Percentiles rank a stretch among this genome's conserved stretches.
Conservation (phyloP, 2,113 vertebrate genomes). For the Podarcis muralis region DNA sequence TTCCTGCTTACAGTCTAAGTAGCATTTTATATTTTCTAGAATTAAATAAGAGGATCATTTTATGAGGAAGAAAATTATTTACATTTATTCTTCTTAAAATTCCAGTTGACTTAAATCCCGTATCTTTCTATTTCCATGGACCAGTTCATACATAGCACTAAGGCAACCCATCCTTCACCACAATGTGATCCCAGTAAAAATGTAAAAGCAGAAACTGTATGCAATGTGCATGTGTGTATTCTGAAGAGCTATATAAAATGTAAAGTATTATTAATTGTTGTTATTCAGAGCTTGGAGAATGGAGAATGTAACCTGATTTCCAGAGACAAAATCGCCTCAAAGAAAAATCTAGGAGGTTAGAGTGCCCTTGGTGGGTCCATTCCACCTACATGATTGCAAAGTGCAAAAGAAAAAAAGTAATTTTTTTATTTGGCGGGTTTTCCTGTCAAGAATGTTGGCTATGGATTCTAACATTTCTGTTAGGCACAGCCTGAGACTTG, state of each 20-base stretch:
- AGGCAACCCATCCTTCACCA: neutral
- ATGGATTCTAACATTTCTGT: conserved; percentile 28
- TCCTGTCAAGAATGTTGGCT: neutral
- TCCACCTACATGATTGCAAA: neutral
- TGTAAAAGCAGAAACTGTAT: too few relatives aligned
- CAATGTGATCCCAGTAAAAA: too few relatives aligned
- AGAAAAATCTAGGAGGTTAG: neutral
- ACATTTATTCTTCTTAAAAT: too few relatives aligned
- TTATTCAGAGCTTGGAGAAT: neutral
- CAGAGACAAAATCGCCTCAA: neutral
- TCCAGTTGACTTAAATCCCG: too few relatives aligned
- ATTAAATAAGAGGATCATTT: too few relatives aligned
- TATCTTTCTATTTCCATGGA: too few relatives aligned
- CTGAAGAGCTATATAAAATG: neutral
- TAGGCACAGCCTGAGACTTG: conserved; percentile 14
- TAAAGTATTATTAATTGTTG: neutral
- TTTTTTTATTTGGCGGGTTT: neutral
- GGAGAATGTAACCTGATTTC: neutral
- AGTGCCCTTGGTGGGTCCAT: neutral
- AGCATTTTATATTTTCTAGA: too few relatives aligned
- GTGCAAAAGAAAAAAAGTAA: neutral
- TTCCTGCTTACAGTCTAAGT: too few relatives aligned
- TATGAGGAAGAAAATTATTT: too few relatives aligned
- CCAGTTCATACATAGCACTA: too few relatives aligned
- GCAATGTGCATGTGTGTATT: too few relatives aligned